Evolutionary conservation across 2,888 invertebrate genomes (phyloP), one percentile per base, ranked within the genome.

Genomic region (Melanotus villosus): DNA sequence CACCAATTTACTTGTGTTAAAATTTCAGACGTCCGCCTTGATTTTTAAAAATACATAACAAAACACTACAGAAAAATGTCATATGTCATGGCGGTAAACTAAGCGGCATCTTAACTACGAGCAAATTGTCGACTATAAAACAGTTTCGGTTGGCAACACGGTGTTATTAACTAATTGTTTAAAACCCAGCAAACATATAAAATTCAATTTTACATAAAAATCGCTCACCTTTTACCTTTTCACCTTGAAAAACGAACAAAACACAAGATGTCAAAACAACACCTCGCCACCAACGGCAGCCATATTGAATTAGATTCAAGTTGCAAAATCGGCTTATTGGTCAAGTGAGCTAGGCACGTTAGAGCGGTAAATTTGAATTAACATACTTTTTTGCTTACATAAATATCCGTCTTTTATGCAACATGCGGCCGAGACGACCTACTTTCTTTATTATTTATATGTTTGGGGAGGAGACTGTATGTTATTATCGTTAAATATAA

Each of bases 41-140:
- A 30, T 5, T 52, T 30, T 52, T 30, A 6, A n/a, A 26, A 26
- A 30, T 30, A 16, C 14, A 9, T 14, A 26, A 52, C 52, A 52
- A 52, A 56, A 56, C 36, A 56, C 56, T 19, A 26, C 14, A 6
- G 16, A 10, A 19, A 21, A 47, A 63, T 52, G 63, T 64, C 52
- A 60, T 58, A 72, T 56, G 72, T 69, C 69, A 74, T 74, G 74
- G 74, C 74, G 74, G 72, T 71, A 74, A 74, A 73, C 32, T 50
- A 52, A 71, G 71, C 69, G 58, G 65, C 63, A 67, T 64, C 68
- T 56, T 57, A 38, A 41, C 23, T 64, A 18, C 34, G 60, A 65
- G 64, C 32, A 58, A 50, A 62, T 57, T 68, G 58, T 23, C 5
- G 47, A 19, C 12, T 14, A 26, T 47, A 47, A 10, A 1, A 12